Conservation (phyloP, 2,113 vertebrate species). For the Aepyceros melampus region DNA sequence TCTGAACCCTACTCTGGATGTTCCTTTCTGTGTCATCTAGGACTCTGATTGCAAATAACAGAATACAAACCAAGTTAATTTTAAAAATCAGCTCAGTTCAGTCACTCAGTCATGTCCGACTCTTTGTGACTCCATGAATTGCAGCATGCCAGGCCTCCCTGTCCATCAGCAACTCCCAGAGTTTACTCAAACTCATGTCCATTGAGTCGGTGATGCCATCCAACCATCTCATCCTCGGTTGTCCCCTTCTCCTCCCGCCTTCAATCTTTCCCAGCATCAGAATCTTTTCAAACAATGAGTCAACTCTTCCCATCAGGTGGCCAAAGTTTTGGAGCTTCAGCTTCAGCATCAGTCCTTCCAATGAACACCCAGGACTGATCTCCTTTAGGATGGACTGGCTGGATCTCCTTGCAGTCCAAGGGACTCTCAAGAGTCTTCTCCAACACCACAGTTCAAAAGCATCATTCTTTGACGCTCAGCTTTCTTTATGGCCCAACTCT, state of each 20-base stretch:
- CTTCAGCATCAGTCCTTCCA: neutral
- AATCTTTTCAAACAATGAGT: neutral
- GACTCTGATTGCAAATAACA: neutral
- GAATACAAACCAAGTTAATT: neutral
- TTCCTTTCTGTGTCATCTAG: neutral
- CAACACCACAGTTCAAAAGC: neutral
- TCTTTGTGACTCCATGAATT: neutral
- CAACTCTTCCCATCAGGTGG: neutral
- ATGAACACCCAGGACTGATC: neutral
- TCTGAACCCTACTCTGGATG: neutral
- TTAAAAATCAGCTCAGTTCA: neutral
- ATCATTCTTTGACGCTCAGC: neutral
- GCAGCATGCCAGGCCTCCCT: neutral
- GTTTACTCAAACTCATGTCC: neutral
- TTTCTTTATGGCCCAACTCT: neutral
- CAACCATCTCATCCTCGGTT: neutral
- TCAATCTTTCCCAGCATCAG: neutral
- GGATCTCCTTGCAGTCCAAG: neutral
- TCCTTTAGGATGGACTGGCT: neutral
- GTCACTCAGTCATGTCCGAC: accelerated
- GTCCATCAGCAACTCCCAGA: neutral
- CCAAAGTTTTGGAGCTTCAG: neutral
- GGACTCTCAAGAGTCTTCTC: neutral
- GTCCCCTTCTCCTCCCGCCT: neutral
- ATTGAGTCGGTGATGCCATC: neutral